phyloP scores from a whole-genome alignment of 2,797 vertebrate species.

The Mallotus villosus region DNA sequence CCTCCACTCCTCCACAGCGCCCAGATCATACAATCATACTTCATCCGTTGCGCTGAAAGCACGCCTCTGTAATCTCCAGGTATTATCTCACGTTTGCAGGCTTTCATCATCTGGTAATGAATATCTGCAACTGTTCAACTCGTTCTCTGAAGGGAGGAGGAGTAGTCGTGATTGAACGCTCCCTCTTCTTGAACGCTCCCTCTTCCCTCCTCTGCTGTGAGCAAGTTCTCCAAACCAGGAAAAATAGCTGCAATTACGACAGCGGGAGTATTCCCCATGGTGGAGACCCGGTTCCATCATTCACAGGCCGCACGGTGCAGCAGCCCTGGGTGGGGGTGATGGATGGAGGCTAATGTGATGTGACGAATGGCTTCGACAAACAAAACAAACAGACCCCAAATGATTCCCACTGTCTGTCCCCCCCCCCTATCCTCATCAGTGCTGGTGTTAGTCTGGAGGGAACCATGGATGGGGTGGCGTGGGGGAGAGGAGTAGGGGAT shows the following conservation, averaged over 20 bases:
- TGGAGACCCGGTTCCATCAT: slow-evolving; percentile 20
- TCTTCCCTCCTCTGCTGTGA: slow-evolving; percentile 19
- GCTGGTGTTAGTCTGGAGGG: slow-evolving; percentile 27
- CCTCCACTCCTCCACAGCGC: slow-evolving; percentile 58
- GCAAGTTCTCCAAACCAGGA: slow-evolving; percentile 28
- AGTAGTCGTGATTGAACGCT: slow-evolving; percentile 47
- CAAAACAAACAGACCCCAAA: slow-evolving; percentile 56
- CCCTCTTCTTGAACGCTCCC: slow-evolving; percentile 29
- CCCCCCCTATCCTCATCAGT: slow-evolving; percentile 46
- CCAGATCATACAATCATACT: slow-evolving; percentile 50
- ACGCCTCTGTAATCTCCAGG: slow-evolving; percentile 63
- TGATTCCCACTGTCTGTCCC: slow-evolving; percentile 63
- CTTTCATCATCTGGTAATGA: slow-evolving; percentile 43
- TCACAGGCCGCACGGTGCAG: slow-evolving; percentile 23
- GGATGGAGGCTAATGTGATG: slow-evolving; percentile 58
- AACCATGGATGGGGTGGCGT: background rate
- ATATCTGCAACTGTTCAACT: background rate
- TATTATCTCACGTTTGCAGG: slow-evolving; percentile 72
- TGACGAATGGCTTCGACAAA: slow-evolving; percentile 55
- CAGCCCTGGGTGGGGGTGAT: slow-evolving; percentile 48
- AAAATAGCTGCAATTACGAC: slow-evolving; percentile 15
- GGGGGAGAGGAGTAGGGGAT: background rate
- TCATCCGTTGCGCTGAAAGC: slow-evolving; percentile 56
- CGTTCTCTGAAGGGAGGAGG: slow-evolving; percentile 22
- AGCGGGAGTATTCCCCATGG: slow-evolving; percentile 3